phyloP scores from a whole-genome alignment of 2,888 invertebrate species.

The Trachelus troglodyta region DNA sequence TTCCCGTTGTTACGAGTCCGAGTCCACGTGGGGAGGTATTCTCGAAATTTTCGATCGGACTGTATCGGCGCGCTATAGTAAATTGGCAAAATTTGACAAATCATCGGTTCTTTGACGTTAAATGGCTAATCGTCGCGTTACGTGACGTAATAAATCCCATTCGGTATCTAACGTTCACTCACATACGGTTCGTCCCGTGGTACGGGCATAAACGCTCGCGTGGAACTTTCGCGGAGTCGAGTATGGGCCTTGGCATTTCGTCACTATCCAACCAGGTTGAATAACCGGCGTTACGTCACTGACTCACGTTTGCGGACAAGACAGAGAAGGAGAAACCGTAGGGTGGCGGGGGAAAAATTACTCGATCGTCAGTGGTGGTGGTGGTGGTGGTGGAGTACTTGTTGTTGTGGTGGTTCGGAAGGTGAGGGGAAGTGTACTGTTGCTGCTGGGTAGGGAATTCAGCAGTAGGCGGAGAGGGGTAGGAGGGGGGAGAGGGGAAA shows the following conservation, averaged over 20 bases:
- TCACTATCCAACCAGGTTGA: constrained; percentile 63
- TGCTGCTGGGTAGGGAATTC: background rate
- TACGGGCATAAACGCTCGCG: background rate
- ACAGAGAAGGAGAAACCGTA: constrained; percentile 9
- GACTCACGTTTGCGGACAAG: constrained; percentile 42
- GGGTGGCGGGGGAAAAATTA: constrained; percentile 21
- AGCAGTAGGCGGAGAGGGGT: constrained; percentile 17
- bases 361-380: constrained; percentile 21
- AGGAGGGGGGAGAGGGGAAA: constrained; percentile 36
- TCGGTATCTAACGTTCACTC: background rate
- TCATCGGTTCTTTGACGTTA: background rate
- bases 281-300: constrained; percentile 66
- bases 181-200: background rate
- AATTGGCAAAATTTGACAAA: background rate
- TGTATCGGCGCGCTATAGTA: background rate
- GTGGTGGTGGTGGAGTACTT: background rate
- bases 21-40: background rate
- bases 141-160: background rate
- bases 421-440: background rate
- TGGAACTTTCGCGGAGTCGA: constrained; percentile 18
- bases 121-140: background rate
- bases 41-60: background rate
- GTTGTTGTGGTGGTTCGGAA: background rate
- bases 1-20: background rate
- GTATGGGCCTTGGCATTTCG: constrained; percentile 59